Evolutionary conservation across 2,113 vertebrate species (phyloP), one percentile per base, ranked within the genome.

Genomic region (Scomber japonicus): DNA sequence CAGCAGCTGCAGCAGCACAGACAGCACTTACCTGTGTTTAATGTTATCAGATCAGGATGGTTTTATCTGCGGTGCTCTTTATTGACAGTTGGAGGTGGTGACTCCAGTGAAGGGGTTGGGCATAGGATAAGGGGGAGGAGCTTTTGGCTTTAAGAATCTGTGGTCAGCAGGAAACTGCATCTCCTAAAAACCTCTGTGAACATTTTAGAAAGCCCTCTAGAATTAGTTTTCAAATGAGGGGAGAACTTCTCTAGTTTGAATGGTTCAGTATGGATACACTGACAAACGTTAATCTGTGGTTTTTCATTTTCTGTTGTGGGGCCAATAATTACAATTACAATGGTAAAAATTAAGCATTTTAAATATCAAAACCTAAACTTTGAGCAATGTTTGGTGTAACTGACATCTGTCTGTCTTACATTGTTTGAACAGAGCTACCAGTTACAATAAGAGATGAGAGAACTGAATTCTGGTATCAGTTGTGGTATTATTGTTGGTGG

Each of bases 31-130:
- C 76, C 70, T 86, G 75, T 80, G 80, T 85, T 83, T 56, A 69
- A 77, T 84, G 73, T 78, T 71, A 67, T 87, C 82, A 86, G 81
- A 81, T 82, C 81, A 81, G 67, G 78, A 60, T 83, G 70, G 77
- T 81, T 88, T 82, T 80, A 76, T 85, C 68, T 76, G 49, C 49
- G 21, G 27, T 24, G 16, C 56, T 73, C 14, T 77, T 45, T 78
- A 71, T 77, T 85, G 85, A 72, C 84, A 92, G 88, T 83, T 91
- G 82, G 24, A 83, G 85, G 78, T 90, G 90, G 77, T 85, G 75
- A 73, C 65, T 85, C 73, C 73, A 74, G 66, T 24, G 48, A 66
- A 84, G 87, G 86, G 89, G 89, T 55, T 77, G 86, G 87, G 84
- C 71, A 83, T 80, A 48, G 49, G 65, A 11, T 44, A 62, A 87